Conservation (phyloP, 2,888 invertebrate genomes). For the Dasypolia templi region DNA sequence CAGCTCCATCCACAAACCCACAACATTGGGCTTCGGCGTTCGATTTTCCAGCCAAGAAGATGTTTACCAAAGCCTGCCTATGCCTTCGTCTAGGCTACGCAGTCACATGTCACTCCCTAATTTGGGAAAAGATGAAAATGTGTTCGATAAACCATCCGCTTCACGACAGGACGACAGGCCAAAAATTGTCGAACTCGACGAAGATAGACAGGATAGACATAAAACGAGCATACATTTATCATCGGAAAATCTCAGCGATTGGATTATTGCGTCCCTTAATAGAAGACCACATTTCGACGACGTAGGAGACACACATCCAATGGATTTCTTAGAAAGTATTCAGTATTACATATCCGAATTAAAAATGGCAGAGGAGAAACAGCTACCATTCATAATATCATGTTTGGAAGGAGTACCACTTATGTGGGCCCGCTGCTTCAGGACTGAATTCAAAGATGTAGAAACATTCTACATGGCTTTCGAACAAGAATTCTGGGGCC, state of each 20-base stretch:
- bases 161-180: conserved; percentile 74
- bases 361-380: conserved; percentile 82
- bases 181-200: conserved; percentile 85
- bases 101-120: conserved; percentile 89
- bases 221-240: conserved; percentile 78
- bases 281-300: conserved; percentile 87
- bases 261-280: conserved; percentile 84
- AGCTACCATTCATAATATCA: conserved; percentile 85
- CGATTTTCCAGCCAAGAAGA: conserved; percentile 88
- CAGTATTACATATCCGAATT: conserved; percentile 86
- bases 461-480: conserved; percentile 83
- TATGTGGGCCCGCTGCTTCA: conserved; percentile 88
- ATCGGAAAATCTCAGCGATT: conserved; percentile 83
- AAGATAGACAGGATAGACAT: conserved; percentile 75
- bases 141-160: conserved; percentile 76
- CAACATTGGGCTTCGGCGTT: conserved; percentile 85
- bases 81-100: conserved; percentile 86
- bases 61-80: conserved; percentile 84
- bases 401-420: conserved; percentile 86
- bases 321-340: conserved; percentile 86
- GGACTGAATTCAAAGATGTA: conserved; percentile 82
- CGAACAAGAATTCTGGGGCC: conserved; percentile 88
- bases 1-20: conserved; percentile 84
- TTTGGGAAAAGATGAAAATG: conserved; percentile 82
- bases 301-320: conserved; percentile 84